Evolutionary conservation across 2,113 vertebrate genomes (phyloP).

Genomic region (Daboia siamensis): DNA sequence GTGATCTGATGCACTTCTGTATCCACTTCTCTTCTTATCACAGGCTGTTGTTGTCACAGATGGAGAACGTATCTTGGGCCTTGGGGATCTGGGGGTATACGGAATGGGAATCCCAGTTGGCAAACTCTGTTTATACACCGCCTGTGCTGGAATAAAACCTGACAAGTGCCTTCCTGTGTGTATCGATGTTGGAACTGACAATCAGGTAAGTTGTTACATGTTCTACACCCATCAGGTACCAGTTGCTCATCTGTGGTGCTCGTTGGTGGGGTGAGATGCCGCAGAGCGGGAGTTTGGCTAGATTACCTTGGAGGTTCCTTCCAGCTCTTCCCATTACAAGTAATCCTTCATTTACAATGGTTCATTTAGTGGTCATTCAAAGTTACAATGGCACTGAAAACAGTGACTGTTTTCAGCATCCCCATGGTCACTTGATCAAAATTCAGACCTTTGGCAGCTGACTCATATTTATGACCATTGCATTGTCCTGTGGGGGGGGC

Average conservation of each 20-base stretch:
- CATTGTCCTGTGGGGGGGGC: too few relatives aligned
- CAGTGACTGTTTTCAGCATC: background rate
- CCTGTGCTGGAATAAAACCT: constrained; percentile 90
- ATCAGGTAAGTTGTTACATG: constrained; percentile 73
- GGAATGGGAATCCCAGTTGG: constrained; percentile 98
- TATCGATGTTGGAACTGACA: constrained; percentile 95
- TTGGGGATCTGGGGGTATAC: constrained; percentile 94
- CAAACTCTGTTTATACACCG: constrained; percentile 93
- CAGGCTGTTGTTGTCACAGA: constrained; percentile 97
- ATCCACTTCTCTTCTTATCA: constrained; percentile 13
- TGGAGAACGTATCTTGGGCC: constrained; percentile 92
- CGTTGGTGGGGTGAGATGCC: background rate
- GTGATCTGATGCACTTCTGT: rapidly evolving
- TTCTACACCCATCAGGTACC: background rate
- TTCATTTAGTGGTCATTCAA: background rate
- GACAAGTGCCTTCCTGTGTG: constrained; percentile 90
- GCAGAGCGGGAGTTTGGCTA: background rate
- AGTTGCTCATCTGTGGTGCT: too few relatives aligned
- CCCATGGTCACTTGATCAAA: background rate
- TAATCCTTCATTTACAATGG: background rate
- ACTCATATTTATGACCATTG: background rate
- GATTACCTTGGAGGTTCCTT: background rate
- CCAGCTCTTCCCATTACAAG: background rate
- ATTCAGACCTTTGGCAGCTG: background rate
- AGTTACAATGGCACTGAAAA: background rate